Base-by-base conservation (phyloP, 2,797 vertebrate species). In the Bothrops alternatus region DNA sequence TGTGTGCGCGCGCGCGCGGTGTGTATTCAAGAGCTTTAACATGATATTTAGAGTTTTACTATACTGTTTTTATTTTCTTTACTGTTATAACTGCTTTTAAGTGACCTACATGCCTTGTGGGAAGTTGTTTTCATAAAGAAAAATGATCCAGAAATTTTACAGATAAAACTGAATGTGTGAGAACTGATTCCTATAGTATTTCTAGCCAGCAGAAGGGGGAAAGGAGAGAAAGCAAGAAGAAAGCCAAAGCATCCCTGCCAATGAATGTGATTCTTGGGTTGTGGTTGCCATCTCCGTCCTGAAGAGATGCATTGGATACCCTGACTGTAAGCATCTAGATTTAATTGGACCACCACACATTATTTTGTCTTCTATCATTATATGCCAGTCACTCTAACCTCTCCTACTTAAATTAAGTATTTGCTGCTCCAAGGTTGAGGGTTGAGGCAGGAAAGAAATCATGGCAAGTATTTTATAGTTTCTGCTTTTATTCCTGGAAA, bases 401-500 rank as follows among this genome's bases (percentile, higher is more conserved):
- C 26, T 18, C 14, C 7, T 50, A 47, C 32, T 90, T 50, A 53
- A 92, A 55, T 92, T n/a, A 88, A 32, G 82, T 37, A 90, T 58
- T 55, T 90, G n/a, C 7, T 73, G 28, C 18, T 61, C 25, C 14
- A 11, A 69, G 7, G 5, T 23, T 32, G 11, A 10, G 28, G 56
- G 28, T 61, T 85, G 25, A 42, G 6, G 28, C 23, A 37, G n/a
- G 58, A 90, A 82, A 57, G 23, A 86, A 87, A 82, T 10, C 26
- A 57, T 86, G 92, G 23, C 42, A 90, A 13, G 20, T 4, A 87
- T 90, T 60, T 93, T 63, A 87, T 90, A 28, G 89, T 42, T 60
- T 78, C 63, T 78, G 42, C 63, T 88, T 82, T 93, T 91, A n/a
- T 88, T 78, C 47, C 56, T 88, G 86, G 28, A 58, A 26, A 86